Evolutionary conservation across 2,797 vertebrate species (phyloP).

Genomic region (Hafferia zeledoni): DNA sequence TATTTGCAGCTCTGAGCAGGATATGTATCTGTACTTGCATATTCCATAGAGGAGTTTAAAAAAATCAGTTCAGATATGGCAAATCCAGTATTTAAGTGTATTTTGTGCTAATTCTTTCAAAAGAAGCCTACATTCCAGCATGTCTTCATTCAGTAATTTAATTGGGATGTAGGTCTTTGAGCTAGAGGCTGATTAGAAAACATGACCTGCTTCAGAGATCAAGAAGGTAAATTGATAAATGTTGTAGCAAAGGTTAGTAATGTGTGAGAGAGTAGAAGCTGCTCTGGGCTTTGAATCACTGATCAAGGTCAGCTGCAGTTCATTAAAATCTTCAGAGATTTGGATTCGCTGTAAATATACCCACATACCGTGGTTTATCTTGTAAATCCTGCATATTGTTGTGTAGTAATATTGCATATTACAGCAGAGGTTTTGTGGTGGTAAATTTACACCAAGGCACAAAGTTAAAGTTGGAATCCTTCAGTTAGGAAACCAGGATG

Average conservation of each 20-base stretch:
- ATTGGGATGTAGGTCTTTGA: slow-evolving; percentile 81
- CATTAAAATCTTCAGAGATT: slow-evolving; percentile 84
- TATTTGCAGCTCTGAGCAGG: not conserved
- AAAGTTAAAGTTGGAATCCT: not conserved
- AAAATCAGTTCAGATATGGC: not conserved
- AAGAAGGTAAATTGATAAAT: slow-evolving; percentile 95
- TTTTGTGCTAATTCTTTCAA: slow-evolving; percentile 37
- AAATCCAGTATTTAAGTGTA: slow-evolving; percentile 50
- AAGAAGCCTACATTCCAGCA: slow-evolving; percentile 72
- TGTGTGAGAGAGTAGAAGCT: slow-evolving; percentile 80
- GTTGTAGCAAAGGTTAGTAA: slow-evolving; percentile 84
- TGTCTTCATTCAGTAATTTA: slow-evolving; percentile 76
- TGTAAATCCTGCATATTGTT: slow-evolving; percentile 33
- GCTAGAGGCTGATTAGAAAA: slow-evolving; percentile 83
- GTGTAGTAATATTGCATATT: slow-evolving; percentile 12
- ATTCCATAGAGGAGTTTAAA: not conserved
- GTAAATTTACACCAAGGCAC: not conserved
- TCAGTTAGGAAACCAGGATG: not conserved
- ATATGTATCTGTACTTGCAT: not conserved
- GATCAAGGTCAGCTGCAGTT: slow-evolving; percentile 89
- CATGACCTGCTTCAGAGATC: slow-evolving; percentile 97
- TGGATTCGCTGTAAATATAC: slow-evolving; percentile 64
- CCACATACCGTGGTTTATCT: slow-evolving; percentile 58
- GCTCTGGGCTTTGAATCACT: slow-evolving; percentile 79
- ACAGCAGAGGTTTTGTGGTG: not conserved